Evolutionary conservation across 2,113 vertebrate genomes (phyloP).

Genomic region (Turdus rufiventris): DNA sequence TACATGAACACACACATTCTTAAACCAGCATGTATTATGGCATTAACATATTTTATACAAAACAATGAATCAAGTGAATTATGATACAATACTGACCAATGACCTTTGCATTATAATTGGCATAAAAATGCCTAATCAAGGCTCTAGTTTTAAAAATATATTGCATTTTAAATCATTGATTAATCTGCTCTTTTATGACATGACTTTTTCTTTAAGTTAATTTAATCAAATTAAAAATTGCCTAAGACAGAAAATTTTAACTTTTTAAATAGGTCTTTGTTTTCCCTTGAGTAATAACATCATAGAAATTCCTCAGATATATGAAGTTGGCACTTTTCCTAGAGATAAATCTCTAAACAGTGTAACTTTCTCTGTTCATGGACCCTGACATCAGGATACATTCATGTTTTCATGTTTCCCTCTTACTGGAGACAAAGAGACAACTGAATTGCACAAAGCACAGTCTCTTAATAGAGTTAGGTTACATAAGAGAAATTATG

Average conservation of each 20-base stretch:
- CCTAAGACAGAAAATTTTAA: not conserved
- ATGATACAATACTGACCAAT: not conserved
- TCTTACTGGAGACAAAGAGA: not conserved
- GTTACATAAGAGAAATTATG: constrained; percentile 48
- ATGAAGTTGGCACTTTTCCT: not conserved
- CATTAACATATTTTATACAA: not conserved
- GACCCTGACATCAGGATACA: not conserved
- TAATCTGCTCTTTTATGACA: not conserved
- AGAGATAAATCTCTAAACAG: not conserved
- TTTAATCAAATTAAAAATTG: not conserved
- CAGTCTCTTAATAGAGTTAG: not conserved
- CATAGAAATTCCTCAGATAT: not conserved
- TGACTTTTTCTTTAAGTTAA: not conserved
- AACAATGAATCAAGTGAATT: not conserved
- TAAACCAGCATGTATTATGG: not conserved
- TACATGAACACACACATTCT: not conserved
- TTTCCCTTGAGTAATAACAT: not conserved
- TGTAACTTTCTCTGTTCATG: not conserved
- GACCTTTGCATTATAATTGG: not conserved
- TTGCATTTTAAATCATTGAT: not conserved
- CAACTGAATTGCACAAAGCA: constrained; percentile 38
- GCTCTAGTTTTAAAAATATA: not conserved
- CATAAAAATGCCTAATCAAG: not conserved
- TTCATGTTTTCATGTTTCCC: not conserved
- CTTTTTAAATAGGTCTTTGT: not conserved